Conservation (phyloP, 2,888 invertebrate genomes). For the Pharmacophagus antenor region DNA sequence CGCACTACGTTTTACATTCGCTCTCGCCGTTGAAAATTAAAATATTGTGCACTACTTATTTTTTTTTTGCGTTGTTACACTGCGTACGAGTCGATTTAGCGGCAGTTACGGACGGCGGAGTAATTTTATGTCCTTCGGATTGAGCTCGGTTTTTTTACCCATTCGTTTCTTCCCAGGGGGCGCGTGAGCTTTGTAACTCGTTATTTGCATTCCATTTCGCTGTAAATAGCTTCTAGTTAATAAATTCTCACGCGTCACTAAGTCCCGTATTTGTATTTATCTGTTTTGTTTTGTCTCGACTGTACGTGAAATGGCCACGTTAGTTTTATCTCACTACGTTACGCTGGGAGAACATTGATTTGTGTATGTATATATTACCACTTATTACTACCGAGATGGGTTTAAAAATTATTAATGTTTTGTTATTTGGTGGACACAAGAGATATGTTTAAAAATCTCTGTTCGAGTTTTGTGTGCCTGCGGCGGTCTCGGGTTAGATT, state of each 20-base stretch:
- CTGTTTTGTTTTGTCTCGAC: conserved; percentile 11
- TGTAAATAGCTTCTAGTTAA: conserved; percentile 46
- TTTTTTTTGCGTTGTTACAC: conserved; percentile 67
- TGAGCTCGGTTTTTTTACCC: conserved; percentile 36
- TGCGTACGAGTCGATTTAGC: conserved; percentile 71
- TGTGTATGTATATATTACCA: neutral
- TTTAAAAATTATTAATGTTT: neutral
- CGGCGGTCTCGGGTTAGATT: too few relatives aligned
- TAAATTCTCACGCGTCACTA: conserved; percentile 60
- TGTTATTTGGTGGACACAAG: neutral
- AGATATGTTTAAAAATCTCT: neutral
- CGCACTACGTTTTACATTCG: conserved; percentile 77
- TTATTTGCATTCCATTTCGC: conserved; percentile 45
- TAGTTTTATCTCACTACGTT: neutral
- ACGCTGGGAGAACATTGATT: neutral
- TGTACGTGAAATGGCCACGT: neutral
- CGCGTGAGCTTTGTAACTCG: conserved; percentile 34
- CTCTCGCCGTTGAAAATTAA: conserved; percentile 74
- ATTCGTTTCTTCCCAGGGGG: conserved; percentile 34
- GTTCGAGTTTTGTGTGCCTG: too few relatives aligned
- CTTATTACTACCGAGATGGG: neutral
- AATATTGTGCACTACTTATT: conserved; percentile 79
- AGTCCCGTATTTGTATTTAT: conserved; percentile 25
- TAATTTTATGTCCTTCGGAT: conserved; percentile 48
- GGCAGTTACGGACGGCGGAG: conserved; percentile 47